These are phyloP conservation scores for Mythimna lalbum DNA, from an alignment of 2,888 invertebrate genomes.

Conservation along the genomic window DNA sequence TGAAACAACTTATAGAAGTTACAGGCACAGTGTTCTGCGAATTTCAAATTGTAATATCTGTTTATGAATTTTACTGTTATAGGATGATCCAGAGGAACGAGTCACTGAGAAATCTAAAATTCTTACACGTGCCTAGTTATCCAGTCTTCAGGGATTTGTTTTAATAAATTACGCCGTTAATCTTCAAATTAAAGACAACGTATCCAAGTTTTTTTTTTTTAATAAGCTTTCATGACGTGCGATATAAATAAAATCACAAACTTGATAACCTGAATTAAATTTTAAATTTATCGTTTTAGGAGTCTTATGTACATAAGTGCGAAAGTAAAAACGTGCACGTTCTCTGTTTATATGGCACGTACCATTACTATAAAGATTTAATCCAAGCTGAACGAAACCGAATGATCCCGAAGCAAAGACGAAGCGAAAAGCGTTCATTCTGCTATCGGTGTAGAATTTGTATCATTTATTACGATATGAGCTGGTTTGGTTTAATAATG, in stretches of 20 bases:
- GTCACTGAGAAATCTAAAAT: not conserved
- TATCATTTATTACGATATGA: constrained; percentile 24
- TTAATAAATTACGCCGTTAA: not conserved
- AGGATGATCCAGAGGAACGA: not conserved
- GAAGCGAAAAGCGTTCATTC: constrained; percentile 7
- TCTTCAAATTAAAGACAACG: no score
- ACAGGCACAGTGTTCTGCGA: not conserved
- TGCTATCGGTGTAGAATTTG: constrained; percentile 26
- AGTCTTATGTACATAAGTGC: constrained; percentile 30
- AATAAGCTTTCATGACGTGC: no score
- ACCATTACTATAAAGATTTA: constrained; percentile 25
- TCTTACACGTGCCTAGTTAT: not conserved
- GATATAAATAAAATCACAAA: constrained; percentile 6
- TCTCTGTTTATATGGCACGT: constrained; percentile 49
- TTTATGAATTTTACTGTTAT: not conserved
- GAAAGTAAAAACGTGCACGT: constrained; percentile 39
- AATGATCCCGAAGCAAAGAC: not conserved
- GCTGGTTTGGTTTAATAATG: constrained; percentile 29
- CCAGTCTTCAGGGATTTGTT: not conserved
- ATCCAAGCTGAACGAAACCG: not conserved
- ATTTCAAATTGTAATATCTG: not conserved
- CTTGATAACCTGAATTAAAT: constrained; percentile 47
- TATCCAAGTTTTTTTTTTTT: no score
- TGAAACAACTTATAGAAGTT: constrained; percentile 4
- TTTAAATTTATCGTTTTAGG: constrained; percentile 49